Conservation (phyloP, 1,140 invertebrate genomes). For the Drosophila saltans region DNA sequence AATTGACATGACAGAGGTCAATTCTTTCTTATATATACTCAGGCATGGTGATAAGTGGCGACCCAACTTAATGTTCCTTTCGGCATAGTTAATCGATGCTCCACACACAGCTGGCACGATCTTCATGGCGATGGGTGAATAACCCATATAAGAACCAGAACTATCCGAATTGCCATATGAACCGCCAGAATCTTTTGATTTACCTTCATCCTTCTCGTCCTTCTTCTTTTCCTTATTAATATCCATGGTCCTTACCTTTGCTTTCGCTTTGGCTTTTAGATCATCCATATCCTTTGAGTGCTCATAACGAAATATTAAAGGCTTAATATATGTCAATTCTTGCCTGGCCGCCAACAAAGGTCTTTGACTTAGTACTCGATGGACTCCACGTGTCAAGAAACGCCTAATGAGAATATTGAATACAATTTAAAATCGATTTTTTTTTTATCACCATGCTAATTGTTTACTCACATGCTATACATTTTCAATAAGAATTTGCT, state of each 20-base stretch:
- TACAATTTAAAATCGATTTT: too few relatives aligned
- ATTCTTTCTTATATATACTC: constrained; percentile 90
- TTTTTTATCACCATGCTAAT: too few relatives aligned
- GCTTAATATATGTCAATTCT: too few relatives aligned
- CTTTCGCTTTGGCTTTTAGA: background rate
- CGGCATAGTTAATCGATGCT: constrained; percentile 84
- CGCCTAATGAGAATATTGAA: background rate
- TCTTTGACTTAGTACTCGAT: background rate
- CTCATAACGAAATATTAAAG: background rate
- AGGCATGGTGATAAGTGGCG: constrained; percentile 93
- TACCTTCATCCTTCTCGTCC: background rate
- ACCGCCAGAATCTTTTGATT: background rate
- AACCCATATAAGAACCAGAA: background rate
- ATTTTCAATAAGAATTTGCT: constrained; percentile 17
- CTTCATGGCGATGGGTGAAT: constrained; percentile 33
- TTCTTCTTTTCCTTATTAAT: background rate
- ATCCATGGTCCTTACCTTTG: background rate
- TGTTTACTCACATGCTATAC: background rate
- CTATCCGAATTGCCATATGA: background rate
- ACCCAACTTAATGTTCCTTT: constrained; percentile 87
- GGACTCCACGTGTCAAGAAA: background rate
- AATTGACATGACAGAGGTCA: constrained; percentile 91
- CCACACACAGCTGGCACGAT: constrained; percentile 19
- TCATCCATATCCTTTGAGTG: background rate
- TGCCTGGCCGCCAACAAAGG: background rate